phyloP scores from a whole-genome alignment of 1,140 invertebrate species.

The Hirudo medicinalis region DNA sequence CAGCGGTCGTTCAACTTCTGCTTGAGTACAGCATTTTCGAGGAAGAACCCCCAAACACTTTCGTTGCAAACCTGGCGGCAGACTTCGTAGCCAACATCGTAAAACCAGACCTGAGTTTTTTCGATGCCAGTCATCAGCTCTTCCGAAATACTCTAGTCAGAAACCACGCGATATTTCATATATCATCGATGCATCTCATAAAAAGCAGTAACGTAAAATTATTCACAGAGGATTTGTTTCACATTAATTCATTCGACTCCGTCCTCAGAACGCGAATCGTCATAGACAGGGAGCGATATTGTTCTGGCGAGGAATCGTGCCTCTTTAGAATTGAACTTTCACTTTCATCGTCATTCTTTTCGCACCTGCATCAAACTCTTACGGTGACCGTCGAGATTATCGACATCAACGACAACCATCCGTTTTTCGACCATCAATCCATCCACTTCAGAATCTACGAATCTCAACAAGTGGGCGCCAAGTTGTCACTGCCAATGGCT shows the following conservation, averaged over 20 bases:
- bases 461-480: conserved; percentile 4
- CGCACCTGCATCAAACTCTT: conserved; percentile 16
- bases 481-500: conserved; percentile 15
- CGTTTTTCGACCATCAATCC: conserved; percentile 51
- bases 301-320: conserved; percentile 6
- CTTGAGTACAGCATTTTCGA: conserved; percentile 39
- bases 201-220: no score
- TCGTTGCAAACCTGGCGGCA: conserved; percentile 11
- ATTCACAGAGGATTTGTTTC: neutral
- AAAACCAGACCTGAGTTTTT: neutral
- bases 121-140: neutral
- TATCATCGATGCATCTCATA: no score
- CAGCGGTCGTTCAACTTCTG: conserved; percentile 6
- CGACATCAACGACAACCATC: conserved; percentile 84
- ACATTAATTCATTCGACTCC: neutral
- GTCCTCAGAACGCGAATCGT: conserved; percentile 13
- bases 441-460: conserved; percentile 13
- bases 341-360: conserved; percentile 12
- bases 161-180: no score
- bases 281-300: conserved; percentile 17
- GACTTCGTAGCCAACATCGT: neutral
- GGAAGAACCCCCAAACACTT: conserved; percentile 15
- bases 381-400: conserved; percentile 55
- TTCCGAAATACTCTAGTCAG: neutral
- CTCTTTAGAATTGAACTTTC: conserved; percentile 6